phyloP scores from a whole-genome alignment of 2,113 vertebrate species.

The Cottus gobio region DNA sequence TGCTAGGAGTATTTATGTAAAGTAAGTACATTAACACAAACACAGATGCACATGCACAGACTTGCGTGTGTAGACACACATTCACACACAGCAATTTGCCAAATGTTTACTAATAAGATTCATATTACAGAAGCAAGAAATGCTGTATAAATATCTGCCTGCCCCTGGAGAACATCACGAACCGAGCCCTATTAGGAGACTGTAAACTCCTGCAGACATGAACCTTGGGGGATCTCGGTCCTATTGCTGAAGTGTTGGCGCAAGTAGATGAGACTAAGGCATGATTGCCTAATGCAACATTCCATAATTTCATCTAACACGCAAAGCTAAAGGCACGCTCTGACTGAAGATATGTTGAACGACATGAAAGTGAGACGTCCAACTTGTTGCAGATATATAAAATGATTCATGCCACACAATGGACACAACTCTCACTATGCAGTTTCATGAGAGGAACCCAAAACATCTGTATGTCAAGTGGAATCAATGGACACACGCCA shows the following conservation, averaged over 20 bases:
- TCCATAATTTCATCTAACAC: slow-evolving; percentile 56
- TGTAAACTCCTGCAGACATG: slow-evolving; percentile 64
- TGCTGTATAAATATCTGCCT: slow-evolving; percentile 43
- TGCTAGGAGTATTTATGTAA: neutral
- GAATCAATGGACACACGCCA: slow-evolving; percentile 2
- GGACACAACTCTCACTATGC: neutral
- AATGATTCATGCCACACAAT: slow-evolving; percentile 14
- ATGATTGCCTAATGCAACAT: slow-evolving; percentile 71
- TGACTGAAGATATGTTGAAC: slow-evolving; percentile 36
- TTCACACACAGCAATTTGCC: slow-evolving; percentile 30
- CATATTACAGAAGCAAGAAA: slow-evolving; percentile 58
- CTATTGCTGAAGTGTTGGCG: slow-evolving; percentile 46
- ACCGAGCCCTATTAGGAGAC: slow-evolving; percentile 61
- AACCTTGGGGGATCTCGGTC: slow-evolving; percentile 43
- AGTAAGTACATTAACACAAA: neutral
- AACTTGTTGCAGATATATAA: slow-evolving; percentile 33
- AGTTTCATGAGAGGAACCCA: neutral
- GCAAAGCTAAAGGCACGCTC: slow-evolving; percentile 52
- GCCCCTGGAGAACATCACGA: slow-evolving; percentile 50
- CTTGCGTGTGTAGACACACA: neutral
- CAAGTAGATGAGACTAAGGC: slow-evolving; percentile 66
- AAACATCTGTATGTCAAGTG: neutral
- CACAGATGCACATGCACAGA: neutral
- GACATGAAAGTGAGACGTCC: slow-evolving; percentile 32
- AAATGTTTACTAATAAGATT: slow-evolving; percentile 47